Conservation (phyloP, 2,113 vertebrate genomes). For the Aphyosemion australe region DNA sequence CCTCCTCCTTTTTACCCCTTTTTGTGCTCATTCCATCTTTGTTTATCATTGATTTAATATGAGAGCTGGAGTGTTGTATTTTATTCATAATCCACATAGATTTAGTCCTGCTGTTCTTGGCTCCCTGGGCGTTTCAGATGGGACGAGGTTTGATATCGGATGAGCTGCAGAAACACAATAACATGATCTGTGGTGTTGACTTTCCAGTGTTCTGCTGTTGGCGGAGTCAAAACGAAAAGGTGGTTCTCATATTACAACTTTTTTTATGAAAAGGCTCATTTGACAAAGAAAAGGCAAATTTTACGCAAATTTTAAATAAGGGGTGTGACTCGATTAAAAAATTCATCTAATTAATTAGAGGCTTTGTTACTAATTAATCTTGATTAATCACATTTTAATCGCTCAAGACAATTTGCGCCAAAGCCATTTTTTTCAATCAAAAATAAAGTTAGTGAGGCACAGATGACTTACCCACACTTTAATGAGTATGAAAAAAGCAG, state of each 20-base stretch:
- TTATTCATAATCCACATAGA: constrained; percentile 15
- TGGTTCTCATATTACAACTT: constrained; percentile 6
- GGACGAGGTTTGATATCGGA: constrained; percentile 4
- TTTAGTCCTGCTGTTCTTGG: constrained; percentile 6
- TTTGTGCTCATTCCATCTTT: neutral
- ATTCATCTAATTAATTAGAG: no score
- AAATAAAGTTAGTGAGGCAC: no score
- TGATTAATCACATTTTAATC: no score
- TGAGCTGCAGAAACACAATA: neutral
- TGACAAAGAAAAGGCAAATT: neutral
- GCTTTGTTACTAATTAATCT: no score
- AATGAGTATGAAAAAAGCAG: no score
- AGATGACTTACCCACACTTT: no score
- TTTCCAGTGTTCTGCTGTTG: constrained; percentile 7
- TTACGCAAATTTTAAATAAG: neutral
- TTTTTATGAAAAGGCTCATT: constrained; percentile 2
- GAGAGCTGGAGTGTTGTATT: neutral
- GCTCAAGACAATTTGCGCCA: no score
- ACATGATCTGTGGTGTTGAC: neutral
- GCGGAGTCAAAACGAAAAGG: constrained; percentile 40
- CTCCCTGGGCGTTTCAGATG: constrained; percentile 30
- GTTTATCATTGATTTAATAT: neutral
- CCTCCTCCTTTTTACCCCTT: constrained; percentile 21
- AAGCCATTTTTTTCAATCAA: no score
- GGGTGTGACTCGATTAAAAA: no score